A percentile compares a stretch with the other conserved stretches of the same genome.
Evolutionary conservation across 2,113 vertebrate species (phyloP).

Genomic region (Eptatretus burgeri): DNA sequence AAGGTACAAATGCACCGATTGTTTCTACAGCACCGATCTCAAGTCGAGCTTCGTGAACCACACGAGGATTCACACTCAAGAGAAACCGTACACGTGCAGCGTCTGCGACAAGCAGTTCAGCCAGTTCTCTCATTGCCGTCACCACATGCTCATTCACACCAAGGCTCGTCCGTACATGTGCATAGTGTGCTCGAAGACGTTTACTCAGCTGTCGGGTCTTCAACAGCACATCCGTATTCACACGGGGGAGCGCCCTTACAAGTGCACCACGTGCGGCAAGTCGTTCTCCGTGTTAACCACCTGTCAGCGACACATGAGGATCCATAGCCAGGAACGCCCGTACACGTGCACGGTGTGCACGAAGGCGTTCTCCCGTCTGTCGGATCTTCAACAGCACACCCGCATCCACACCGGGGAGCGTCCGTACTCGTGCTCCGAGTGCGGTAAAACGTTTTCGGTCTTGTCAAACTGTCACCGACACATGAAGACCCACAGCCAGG

Average conservation of each 20-base stretch:
- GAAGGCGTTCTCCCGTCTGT: background rate
- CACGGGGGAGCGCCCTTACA: slow-evolving; percentile 3
- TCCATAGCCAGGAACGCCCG: background rate
- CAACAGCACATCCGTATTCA: background rate
- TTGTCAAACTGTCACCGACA: background rate
- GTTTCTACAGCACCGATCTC: no score
- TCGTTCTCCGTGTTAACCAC: slow-evolving; percentile 2
- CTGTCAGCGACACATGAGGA: background rate
- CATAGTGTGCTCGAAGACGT: background rate
- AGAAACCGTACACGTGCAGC: slow-evolving; percentile 3
- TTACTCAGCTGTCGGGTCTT: background rate
- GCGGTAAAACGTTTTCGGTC: background rate
- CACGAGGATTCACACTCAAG: background rate
- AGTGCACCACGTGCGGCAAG: slow-evolving; percentile 2
- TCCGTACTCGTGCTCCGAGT: background rate
- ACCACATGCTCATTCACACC: slow-evolving; percentile 1
- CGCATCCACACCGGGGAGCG: background rate
- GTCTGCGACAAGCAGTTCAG: slow-evolving; percentile 1
- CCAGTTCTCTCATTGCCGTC: background rate
- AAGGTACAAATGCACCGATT: no score
- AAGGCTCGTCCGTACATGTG: background rate
- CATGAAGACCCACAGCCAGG: background rate
- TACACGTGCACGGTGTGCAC: background rate
- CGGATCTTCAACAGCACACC: background rate
- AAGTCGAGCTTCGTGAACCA: background rate